Evolutionary conservation across 2,797 vertebrate species (phyloP).

Genomic region (Cyclura pinguis): DNA sequence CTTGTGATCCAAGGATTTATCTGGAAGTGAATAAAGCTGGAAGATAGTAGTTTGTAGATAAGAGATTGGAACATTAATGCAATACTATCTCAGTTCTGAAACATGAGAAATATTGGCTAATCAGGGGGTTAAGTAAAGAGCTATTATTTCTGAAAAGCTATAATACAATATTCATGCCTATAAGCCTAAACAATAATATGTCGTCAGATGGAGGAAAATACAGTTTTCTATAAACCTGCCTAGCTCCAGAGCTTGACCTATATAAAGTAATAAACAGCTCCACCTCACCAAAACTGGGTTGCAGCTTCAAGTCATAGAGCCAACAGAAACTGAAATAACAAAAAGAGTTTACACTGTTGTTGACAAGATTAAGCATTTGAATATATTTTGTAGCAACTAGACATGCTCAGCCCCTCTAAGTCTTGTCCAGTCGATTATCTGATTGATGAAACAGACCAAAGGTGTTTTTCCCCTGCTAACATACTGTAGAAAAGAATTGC

Average conservation of each 20-base stretch:
- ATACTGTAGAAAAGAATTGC: neutral
- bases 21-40: neutral
- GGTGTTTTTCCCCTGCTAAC: slow-evolving; percentile 17
- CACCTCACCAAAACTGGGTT: neutral
- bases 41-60: neutral
- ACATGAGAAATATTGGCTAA: neutral
- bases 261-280: neutral
- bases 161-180: neutral
- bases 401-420: neutral
- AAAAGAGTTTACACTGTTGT: accelerated
- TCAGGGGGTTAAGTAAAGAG: neutral
- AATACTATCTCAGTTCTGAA: neutral
- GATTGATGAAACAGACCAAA: slow-evolving; percentile 3
- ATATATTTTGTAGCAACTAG: neutral
- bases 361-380: neutral
- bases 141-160: neutral
- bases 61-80: neutral
- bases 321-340: slow-evolving; percentile 3
- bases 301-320: slow-evolving; percentile 5
- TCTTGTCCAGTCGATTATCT: slow-evolving; percentile 3
- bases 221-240: neutral
- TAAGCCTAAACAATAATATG: neutral
- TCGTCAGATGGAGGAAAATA: neutral
- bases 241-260: neutral
- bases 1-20: neutral